Evolutionary conservation across 1,140 invertebrate genomes (phyloP), one percentile per base, ranked within the genome.

Genomic region (Heterodera carotae): DNA sequence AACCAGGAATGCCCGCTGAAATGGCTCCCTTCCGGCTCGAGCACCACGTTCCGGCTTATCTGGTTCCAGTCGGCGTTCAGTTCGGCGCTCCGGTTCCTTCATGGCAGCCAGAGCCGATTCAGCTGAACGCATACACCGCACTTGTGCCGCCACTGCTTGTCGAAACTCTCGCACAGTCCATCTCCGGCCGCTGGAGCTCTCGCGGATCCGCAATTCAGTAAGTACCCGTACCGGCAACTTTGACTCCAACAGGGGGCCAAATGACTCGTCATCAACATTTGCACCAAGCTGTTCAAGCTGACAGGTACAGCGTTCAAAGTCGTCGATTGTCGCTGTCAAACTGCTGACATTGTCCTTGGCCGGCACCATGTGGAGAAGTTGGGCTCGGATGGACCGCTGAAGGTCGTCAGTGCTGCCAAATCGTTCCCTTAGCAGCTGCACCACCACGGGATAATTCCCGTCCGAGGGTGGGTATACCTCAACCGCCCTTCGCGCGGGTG

Each of bases 371-470:
- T 67, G 64, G 0, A 67, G 8, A 67, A 67, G 64, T 6, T 67
- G 31, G 36, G 64, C 64, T n/a, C 31, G 31, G 15, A 67, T 33
- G 0, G 31, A 15, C 36, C 36, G 31, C 2, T 36, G 64, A 1
- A 67, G n/a, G 3, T 33, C 64, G 1, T 67, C 36, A 0, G 15
- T 36, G 36, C 25, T n/a, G 0, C 64, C 64, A 3, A 67, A 67
- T 1, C 36, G 18, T 6, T 36, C 31, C 1, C n/a, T 33, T 0
- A 67, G 8, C 22, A 67, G 18, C 5, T 36, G 31, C 18, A 67
- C 64, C 3, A 67, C 64, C n/a, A 67, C 36, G 15, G n/a, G 64
- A 36, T 67, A 67, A 27, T 25, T 67, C 18, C 36, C 64, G n/a
- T 67, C 64, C 6, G 64, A 67, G 0, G 64, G 64, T 1, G 64